phyloP scores from a whole-genome alignment of 1,140 invertebrate species.

The Platyura marginata region DNA sequence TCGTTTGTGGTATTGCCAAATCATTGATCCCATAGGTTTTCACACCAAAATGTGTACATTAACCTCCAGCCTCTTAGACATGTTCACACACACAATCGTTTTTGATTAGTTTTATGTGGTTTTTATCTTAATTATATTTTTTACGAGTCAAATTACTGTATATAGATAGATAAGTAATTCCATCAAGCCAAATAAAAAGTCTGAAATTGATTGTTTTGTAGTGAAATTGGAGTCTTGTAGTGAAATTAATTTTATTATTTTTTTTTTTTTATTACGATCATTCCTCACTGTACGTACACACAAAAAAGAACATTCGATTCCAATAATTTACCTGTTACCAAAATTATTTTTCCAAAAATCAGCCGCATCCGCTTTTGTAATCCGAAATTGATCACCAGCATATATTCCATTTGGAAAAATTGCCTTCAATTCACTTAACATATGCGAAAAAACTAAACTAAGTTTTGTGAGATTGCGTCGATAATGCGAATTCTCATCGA shows the following conservation, averaged over 20 bases:
- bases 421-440: conserved; percentile 96
- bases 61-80: too few relatives aligned
- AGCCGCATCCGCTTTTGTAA: conserved; percentile 97
- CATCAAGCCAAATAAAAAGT: too few relatives aligned
- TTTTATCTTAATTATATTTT: background rate
- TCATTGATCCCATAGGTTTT: too few relatives aligned
- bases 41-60: too few relatives aligned
- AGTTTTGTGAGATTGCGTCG: conserved; percentile 93
- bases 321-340: conserved; percentile 67
- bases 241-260: background rate
- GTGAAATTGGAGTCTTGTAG: background rate
- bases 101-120: background rate
- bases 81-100: too few relatives aligned
- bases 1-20: too few relatives aligned
- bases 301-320: background rate
- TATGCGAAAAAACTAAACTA: conserved; percentile 98
- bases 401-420: conserved; percentile 93
- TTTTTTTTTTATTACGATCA: background rate
- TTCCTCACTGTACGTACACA: background rate
- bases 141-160: background rate
- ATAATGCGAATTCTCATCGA: conserved; percentile 91
- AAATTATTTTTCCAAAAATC: conserved; percentile 97
- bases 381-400: conserved; percentile 91
- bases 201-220: background rate
- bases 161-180: background rate